Percentiles rank a stretch among this genome's conserved stretches.
Evolutionary conservation across 2,888 invertebrate genomes (phyloP).

Genomic region (Hetaerina titia): DNA sequence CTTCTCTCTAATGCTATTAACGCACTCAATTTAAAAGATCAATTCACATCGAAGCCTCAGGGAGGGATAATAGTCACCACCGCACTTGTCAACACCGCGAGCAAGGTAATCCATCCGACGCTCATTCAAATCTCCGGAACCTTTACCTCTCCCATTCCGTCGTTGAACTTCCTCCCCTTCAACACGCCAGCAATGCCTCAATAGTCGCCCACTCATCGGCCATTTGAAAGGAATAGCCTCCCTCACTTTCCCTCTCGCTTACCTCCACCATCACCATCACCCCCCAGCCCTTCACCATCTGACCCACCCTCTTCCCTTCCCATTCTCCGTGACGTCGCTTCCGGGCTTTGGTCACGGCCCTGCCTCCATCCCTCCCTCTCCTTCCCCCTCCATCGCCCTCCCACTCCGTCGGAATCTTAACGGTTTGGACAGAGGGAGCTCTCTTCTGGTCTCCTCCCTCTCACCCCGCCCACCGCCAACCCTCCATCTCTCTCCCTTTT

Average conservation of each 20-base stretch:
- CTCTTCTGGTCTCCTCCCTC: neutral
- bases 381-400: neutral
- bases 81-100: neutral
- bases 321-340: constrained; percentile 41
- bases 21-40: neutral
- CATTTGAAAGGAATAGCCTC: neutral
- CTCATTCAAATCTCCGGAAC: neutral
- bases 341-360: constrained; percentile 52
- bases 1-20: neutral
- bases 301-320: neutral
- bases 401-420: constrained; percentile 56
- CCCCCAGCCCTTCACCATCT: too few species aligned
- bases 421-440: constrained; percentile 47
- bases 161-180: neutral
- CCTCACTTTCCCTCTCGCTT: neutral
- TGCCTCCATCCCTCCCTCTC: too few species aligned
- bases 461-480: neutral
- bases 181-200: neutral
- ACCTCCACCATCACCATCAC: neutral
- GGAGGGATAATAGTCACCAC: neutral
- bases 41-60: neutral
- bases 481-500: neutral
- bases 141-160: constrained; percentile 1
- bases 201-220: neutral
- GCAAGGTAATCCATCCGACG: neutral